Conservation (phyloP, 1,140 invertebrate genomes). For the Drosophila ficusphila region DNA sequence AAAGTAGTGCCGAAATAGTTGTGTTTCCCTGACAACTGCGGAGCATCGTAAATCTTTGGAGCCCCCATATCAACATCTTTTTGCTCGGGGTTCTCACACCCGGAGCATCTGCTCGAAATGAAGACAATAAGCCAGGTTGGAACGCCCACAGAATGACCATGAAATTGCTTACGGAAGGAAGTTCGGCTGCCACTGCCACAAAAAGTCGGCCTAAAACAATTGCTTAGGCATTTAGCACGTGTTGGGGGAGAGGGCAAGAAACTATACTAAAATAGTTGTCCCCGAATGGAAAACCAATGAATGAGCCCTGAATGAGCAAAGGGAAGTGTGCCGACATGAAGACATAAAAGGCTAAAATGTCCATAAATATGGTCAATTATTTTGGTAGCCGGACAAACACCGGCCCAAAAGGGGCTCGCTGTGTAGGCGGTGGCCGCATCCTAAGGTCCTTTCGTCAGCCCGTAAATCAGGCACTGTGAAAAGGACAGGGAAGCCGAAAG, state of each 20-base stretch:
- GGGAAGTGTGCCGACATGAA: slow-evolving; percentile 65
- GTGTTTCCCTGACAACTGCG: background rate
- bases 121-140: slow-evolving; percentile 63
- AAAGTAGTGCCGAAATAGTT: slow-evolving; percentile 28
- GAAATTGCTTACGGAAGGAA: slow-evolving; percentile 79
- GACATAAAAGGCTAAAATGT: slow-evolving; percentile 79
- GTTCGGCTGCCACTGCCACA: slow-evolving; percentile 73
- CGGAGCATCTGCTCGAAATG: slow-evolving; percentile 36
- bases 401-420: slow-evolving; percentile 2
- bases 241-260: slow-evolving; percentile 4
- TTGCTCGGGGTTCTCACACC: slow-evolving; percentile 2
- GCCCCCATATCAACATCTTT: slow-evolving; percentile 22
- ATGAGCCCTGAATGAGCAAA: slow-evolving; percentile 53
- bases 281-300: slow-evolving; percentile 42
- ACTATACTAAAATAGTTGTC: slow-evolving; percentile 75
- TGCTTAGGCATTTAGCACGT: slow-evolving; percentile 43
- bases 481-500: slow-evolving; percentile 12
- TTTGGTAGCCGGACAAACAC: slow-evolving; percentile 54
- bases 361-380: slow-evolving; percentile 81
- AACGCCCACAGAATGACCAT: slow-evolving; percentile 80
- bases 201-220: slow-evolving; percentile 79
- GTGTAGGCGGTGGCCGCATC: slow-evolving; percentile 18
- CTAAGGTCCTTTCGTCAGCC: slow-evolving; percentile 64
- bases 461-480: slow-evolving; percentile 69
- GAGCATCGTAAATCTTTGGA: slow-evolving; percentile 19